These are phyloP conservation scores for Cephus rjabovi DNA, from an alignment of 2,888 invertebrate genomes.

Conservation along the genomic window DNA sequence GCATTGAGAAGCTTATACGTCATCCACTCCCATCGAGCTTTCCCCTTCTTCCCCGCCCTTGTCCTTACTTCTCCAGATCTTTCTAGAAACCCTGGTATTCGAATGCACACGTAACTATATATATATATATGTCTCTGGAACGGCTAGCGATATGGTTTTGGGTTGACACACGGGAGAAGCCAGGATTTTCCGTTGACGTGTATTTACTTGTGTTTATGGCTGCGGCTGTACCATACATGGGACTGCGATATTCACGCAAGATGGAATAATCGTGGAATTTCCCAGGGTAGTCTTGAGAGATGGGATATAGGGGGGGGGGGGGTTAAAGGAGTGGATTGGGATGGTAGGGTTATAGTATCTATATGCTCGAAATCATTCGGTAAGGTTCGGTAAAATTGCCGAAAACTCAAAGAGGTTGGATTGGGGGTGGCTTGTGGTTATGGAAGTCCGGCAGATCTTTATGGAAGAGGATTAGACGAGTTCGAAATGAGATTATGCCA, in stretches of 20 bases:
- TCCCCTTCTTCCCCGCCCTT: neutral
- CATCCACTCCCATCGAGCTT: neutral
- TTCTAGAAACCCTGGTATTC: neutral
- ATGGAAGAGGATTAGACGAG: slow-evolving; percentile 51
- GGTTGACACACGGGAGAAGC: neutral
- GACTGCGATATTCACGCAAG: neutral
- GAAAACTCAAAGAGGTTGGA: neutral
- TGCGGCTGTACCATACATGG: neutral
- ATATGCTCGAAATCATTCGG: neutral
- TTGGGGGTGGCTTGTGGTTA: neutral
- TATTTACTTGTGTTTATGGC: neutral
- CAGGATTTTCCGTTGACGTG: neutral
- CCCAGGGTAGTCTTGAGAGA: neutral
- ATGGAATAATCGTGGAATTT: neutral
- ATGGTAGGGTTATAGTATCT: neutral
- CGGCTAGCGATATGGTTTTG: neutral
- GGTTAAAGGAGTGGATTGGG: neutral
- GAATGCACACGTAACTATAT: neutral
- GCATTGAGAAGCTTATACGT: slow-evolving; percentile 14
- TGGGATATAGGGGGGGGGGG: neutral
- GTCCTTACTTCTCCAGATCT: neutral
- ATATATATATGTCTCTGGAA: neutral
- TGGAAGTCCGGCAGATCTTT: slow-evolving; percentile 32
- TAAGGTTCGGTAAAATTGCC: neutral
- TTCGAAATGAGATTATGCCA: slow-evolving; percentile 56